Base-by-base conservation (phyloP, 2,113 vertebrate genomes). In the Montifringilla adamsi region DNA sequence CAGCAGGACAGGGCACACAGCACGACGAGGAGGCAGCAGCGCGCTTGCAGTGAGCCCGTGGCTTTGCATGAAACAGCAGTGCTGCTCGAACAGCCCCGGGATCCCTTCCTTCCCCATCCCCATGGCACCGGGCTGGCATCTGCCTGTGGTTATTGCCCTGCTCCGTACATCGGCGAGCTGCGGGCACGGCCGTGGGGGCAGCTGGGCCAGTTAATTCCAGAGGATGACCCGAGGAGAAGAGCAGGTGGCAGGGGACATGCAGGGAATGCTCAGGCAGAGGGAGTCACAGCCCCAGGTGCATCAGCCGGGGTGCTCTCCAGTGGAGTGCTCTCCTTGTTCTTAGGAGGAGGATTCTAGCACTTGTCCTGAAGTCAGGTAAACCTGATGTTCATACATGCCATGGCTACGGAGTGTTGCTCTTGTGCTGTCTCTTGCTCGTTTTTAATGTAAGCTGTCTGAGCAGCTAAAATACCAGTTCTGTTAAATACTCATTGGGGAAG, bases 121-220 rank as follows among this genome's bases (percentile, higher is more conserved):
- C 47, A 0, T 3, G 56, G 4, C 4, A 0, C 0, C 17, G 37
- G 8, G 52, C 41, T 33, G 64, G 59, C 30, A 6, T 52, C 55
- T 10, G 52, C 9, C 50, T 4, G 11, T 9, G 26, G 35, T 11
- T 35, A 20, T 8, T 1, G 52, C 64, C n/a, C n/a, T 5, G 56
- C 68, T 49, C 12, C 0, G 2, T 3, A 7, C 7, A 0, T 2
- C 1, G n/a, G 18, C 4, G 21, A n/a, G 44, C 49, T 28, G 44
- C 2, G 27, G 24, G 27, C 20, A 1, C 0, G 1, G 28, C 28
- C 47, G 1, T 1, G 2, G 46, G 27, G 18, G 21, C 64, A 16
- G n/a, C 70, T 16, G 47, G 20, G 39, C 5, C 7, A 0, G 30
- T 21, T 31, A 5, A 4, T 28, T 30, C 44, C 24, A 31, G 35